These are phyloP conservation scores for Lophius americanus DNA, from an alignment of 2,797 vertebrate genomes.

Conservation along the genomic window DNA sequence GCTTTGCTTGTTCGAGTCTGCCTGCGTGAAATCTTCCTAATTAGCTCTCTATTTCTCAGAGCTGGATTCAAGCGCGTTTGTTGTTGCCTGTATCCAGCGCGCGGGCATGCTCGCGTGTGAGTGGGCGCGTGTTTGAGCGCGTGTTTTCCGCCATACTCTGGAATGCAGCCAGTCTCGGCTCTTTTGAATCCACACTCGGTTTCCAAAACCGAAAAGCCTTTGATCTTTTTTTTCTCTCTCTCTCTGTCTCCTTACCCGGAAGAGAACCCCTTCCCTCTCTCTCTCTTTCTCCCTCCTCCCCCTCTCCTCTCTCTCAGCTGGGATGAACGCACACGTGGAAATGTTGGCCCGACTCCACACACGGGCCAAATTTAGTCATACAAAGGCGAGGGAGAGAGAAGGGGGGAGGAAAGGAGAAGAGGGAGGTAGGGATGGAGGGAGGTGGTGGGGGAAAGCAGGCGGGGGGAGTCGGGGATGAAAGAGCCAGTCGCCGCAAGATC, in stretches of 20 bases:
- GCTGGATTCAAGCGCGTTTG: slow-evolving; percentile 31
- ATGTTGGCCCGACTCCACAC: slow-evolving; percentile 92
- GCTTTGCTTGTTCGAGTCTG: slow-evolving; percentile 64
- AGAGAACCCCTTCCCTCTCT: slow-evolving; percentile 89
- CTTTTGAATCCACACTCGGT: slow-evolving; percentile 87
- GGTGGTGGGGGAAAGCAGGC: slow-evolving; percentile 69
- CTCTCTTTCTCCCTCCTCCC: slow-evolving; percentile 24
- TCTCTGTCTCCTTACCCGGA: slow-evolving; percentile 96
- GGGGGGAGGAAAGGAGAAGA: slow-evolving; percentile 68
- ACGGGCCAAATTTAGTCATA: slow-evolving; percentile 98
- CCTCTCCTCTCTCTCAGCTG: slow-evolving; percentile 86
- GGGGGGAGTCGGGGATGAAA: slow-evolving; percentile 84
- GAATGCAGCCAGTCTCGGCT: slow-evolving; percentile 87
- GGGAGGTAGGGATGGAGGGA: slow-evolving; percentile 71
- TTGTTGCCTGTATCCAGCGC: slow-evolving; percentile 15
- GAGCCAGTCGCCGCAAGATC: slow-evolving; percentile 93
- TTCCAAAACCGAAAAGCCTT: slow-evolving; percentile 93
- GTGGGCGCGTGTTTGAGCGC: slow-evolving; percentile 50
- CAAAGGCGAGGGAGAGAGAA: slow-evolving; percentile 88
- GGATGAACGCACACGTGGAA: slow-evolving; percentile 98
- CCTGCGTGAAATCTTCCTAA: slow-evolving; percentile 73
- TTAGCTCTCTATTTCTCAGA: slow-evolving; percentile 52
- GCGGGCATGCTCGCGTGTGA: slow-evolving; percentile 24
- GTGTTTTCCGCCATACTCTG: slow-evolving; percentile 87
- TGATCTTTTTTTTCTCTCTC: slow-evolving; percentile 86